A percentile compares a stretch with the other conserved stretches of the same genome.
These are phyloP conservation scores for Polymixis lichenea DNA, from an alignment of 2,888 invertebrate genomes.

Conservation along the genomic window DNA sequence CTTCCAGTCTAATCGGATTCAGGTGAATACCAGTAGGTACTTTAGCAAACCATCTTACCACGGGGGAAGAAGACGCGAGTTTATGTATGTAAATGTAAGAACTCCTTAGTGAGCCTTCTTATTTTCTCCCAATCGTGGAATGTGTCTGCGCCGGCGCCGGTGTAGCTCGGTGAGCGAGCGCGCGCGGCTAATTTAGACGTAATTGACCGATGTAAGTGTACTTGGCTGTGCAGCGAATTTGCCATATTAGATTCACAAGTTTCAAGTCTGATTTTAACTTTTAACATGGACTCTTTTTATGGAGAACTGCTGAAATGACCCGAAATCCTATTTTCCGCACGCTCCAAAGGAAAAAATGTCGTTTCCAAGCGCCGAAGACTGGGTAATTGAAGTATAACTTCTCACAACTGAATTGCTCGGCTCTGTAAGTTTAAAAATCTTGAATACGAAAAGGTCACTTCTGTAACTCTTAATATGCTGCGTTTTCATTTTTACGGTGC, in stretches of 20 bases:
- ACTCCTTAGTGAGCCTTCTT: slow-evolving; percentile 10
- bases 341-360: not conserved
- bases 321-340: not conserved
- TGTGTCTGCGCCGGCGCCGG: slow-evolving; percentile 54
- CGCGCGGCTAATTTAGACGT: slow-evolving; percentile 62
- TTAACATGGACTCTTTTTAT: not conserved
- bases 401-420: not conserved
- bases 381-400: not conserved
- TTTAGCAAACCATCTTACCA: too few species aligned
- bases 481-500: not conserved
- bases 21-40: too few species aligned
- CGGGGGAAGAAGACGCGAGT: too few species aligned
- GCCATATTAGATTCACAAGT: not conserved
- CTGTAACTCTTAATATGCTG: not conserved
- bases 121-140: not conserved
- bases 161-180: slow-evolving; percentile 52
- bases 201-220: slow-evolving; percentile 55
- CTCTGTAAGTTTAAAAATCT: not conserved
- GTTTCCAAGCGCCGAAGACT: not conserved
- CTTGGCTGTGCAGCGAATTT: slow-evolving; percentile 30
- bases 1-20: too few species aligned
- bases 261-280: not conserved
- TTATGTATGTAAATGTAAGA: too few species aligned
- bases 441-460: not conserved
- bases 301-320: not conserved